Evolutionary conservation across 1,140 invertebrate genomes (phyloP).

Genomic region (Pogonus chalceus): DNA sequence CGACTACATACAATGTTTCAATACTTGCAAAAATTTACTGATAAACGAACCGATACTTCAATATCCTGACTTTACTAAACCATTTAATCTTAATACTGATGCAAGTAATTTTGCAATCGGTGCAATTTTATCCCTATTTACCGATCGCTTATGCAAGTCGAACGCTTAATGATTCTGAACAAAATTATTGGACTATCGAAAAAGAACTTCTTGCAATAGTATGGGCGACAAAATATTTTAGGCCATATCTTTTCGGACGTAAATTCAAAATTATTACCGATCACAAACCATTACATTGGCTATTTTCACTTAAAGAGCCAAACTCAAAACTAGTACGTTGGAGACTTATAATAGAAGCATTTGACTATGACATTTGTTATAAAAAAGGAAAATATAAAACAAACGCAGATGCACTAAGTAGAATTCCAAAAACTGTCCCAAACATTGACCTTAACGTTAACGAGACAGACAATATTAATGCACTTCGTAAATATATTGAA

Average conservation of each 20-base stretch:
- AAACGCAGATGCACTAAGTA: too few species aligned
- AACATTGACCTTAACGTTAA: too few species aligned
- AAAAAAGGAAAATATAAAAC: too few species aligned
- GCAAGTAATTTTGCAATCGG: slow-evolving; percentile 21
- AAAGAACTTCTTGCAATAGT: slow-evolving; percentile 16
- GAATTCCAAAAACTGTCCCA: too few species aligned
- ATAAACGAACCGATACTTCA: slow-evolving; percentile 19
- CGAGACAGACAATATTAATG: too few species aligned
- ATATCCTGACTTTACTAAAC: slow-evolving; percentile 24
- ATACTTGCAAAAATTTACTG: slow-evolving; percentile 17
- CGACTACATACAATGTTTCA: slow-evolving; percentile 12
- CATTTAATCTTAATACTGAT: slow-evolving; percentile 28
- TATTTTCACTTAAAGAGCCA: slow-evolving; percentile 7
- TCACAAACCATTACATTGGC: slow-evolving; percentile 13
- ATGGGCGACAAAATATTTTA: slow-evolving; percentile 14
- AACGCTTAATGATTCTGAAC: slow-evolving; percentile 4
- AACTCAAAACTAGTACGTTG: slow-evolving; percentile 16
- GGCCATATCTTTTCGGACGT: slow-evolving; percentile 14
- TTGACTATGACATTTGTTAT: slow-evolving; percentile 33
- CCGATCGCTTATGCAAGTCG: slow-evolving; percentile 5
- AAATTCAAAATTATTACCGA: slow-evolving; percentile 18
- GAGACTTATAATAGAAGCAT: slow-evolving; percentile 21
- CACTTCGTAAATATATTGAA: too few species aligned
- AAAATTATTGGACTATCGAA: slow-evolving; percentile 11
- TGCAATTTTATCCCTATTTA: slow-evolving; percentile 17